A percentile compares a stretch with the other conserved stretches of the same genome.
Conservation (phyloP, 2,113 vertebrate genomes). For the Morone chrysops region DNA sequence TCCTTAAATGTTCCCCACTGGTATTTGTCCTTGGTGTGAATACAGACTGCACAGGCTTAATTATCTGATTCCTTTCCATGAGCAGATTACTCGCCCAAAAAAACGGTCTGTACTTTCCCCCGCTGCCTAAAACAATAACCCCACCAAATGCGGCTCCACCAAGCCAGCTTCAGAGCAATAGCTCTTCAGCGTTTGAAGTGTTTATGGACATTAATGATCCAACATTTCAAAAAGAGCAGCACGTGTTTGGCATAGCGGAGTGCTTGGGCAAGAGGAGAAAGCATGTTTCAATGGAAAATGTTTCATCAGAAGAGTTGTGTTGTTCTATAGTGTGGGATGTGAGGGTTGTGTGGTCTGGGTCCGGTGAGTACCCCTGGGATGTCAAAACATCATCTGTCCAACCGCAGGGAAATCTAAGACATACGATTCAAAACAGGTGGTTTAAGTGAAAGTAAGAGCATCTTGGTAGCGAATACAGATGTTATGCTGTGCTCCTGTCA, state of each 20-base stretch:
- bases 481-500: conserved; percentile 1
- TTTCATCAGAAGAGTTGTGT: conserved; percentile 59
- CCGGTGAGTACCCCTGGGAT: conserved; percentile 27
- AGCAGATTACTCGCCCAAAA: conserved; percentile 47
- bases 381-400: conserved; percentile 49
- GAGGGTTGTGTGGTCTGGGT: conserved; percentile 59
- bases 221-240: conserved; percentile 76
- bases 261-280: conserved; percentile 50
- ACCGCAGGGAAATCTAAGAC: conserved; percentile 25
- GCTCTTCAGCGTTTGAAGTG: conserved; percentile 66
- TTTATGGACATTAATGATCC: conserved; percentile 78
- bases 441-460: conserved; percentile 3
- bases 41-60: conserved; percentile 47
- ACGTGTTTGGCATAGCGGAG: conserved; percentile 74
- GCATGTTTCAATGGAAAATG: conserved; percentile 56
- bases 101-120: conserved; percentile 44
- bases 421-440: conserved; percentile 51
- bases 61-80: conserved; percentile 64
- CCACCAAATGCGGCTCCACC: conserved; percentile 41
- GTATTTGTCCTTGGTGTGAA: conserved; percentile 67
- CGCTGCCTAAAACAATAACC: conserved; percentile 71
- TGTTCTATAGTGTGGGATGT: conserved; percentile 49
- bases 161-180: conserved; percentile 57
- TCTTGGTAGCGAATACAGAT: conserved; percentile 4
- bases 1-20: conserved; percentile 40